Base-by-base conservation (phyloP, 2,113 vertebrate genomes). In the Sceloporus tristichus region DNA sequence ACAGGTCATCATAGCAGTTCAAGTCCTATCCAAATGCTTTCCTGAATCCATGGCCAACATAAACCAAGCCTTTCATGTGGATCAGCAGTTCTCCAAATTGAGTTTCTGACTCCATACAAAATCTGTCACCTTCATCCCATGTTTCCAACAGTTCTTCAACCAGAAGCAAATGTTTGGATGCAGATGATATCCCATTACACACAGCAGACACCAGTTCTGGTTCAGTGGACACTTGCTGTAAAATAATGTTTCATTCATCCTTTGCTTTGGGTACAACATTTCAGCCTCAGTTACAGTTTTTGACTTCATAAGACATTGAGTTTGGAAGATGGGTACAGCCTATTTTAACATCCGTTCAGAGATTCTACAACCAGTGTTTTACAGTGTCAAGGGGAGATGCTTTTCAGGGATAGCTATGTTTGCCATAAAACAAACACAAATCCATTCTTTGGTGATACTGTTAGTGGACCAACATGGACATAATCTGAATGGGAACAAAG, bases 11-110 rank as follows among this genome's bases (percentile, higher is more conserved):
- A 25, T 54, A 82, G 42, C 42, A 53, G 23, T 66, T 65, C 21
- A 83, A 27, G 40, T 83, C 81, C 38, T 38, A 70, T 53, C 65
- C 81, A 83, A 19, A 68, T 83, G 1, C 56, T 83, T 83, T n/a
- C 4, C 70, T 34, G 48, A 71, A 84, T 82, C 27, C 34, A 70
- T 66, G 65, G 40, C 59, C 66, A 54, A 71, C 9, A 48, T 16
- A 13, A 34, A 59, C 5, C 18, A 53, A 83, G 2, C 16, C 10
- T 62, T 6, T 66, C 23, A 48, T 56, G 7, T 29, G 13, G 40
- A 29, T 27, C 40, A 82, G 25, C 65, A 82, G 9, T 82, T 82
- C 42, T 78, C 23, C 76, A 78, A 78, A 53, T 53, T 9, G 23
- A 25, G 27, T 53, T 78, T 78, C 34, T 59, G 21, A 34, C 9